These are phyloP conservation scores for Nycticorax nycticorax DNA, from an alignment of 2,113 vertebrate genomes.

Conservation along the genomic window DNA sequence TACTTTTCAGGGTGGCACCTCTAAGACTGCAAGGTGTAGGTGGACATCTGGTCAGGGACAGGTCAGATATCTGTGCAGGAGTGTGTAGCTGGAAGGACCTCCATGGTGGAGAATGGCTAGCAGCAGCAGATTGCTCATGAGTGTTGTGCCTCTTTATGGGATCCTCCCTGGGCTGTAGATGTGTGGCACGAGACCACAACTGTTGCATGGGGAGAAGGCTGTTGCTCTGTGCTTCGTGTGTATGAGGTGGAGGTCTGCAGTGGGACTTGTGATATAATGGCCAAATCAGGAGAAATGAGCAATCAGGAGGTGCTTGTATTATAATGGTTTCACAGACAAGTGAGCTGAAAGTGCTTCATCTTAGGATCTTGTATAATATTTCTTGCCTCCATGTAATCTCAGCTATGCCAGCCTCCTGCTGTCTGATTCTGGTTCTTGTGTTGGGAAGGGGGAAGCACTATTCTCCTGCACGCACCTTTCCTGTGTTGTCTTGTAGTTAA, in stretches of 20 bases:
- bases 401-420: neutral
- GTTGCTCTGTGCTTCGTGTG: fast-evolving
- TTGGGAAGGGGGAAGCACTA: neutral
- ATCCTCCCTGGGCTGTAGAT: neutral
- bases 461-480: neutral
- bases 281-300: neutral
- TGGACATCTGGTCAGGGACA: neutral
- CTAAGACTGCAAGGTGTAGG: neutral
- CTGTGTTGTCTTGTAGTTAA: neutral
- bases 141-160: neutral
- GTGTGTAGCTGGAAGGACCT: neutral
- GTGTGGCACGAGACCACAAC: neutral
- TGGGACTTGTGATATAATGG: fast-evolving
- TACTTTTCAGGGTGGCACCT: neutral
- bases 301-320: neutral
- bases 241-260: fast-evolving
- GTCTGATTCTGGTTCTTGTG: neutral
- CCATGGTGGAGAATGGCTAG: neutral
- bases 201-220: neutral
- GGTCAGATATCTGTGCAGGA: too few species aligned
- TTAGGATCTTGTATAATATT: neutral
- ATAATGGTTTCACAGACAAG: neutral
- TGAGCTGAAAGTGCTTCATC: neutral
- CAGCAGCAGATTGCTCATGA: neutral
- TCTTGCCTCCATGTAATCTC: neutral